A percentile compares a stretch with the other conserved stretches of the same genome.
Conservation (phyloP, 2,797 vertebrate genomes). For the Ceryle rudis region DNA sequence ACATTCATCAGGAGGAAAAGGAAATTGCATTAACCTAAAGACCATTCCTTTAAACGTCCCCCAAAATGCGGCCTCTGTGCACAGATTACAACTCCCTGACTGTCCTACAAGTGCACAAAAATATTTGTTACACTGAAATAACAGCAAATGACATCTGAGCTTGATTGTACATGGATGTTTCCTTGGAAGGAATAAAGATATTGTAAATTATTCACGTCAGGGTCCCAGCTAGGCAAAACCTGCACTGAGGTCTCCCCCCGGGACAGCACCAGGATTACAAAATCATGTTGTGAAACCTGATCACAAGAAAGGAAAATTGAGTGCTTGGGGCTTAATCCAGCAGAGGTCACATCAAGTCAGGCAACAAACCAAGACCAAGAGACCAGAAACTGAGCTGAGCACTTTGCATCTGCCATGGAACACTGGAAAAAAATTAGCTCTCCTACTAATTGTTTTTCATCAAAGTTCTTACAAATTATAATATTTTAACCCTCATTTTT, state of each 20-base stretch:
- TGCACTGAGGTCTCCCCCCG: background rate
- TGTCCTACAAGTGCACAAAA: background rate
- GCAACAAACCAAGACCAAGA: background rate
- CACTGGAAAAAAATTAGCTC: background rate
- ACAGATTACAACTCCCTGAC: background rate
- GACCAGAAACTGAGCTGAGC: background rate
- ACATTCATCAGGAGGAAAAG: background rate
- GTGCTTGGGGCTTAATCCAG: background rate
- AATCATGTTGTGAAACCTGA: background rate
- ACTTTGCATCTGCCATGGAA: background rate
- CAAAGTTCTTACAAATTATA: background rate
- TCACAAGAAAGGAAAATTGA: background rate
- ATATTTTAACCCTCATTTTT: background rate
- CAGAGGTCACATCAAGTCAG: background rate
- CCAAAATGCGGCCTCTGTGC: background rate
- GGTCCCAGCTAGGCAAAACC: background rate
- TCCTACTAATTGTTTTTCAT: background rate
- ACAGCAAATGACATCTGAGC: background rate
- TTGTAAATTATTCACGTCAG: background rate
- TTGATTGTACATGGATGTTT: conserved; percentile 24
- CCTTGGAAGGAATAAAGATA: background rate
- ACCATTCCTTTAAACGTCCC: background rate
- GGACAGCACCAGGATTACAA: conserved; percentile 11
- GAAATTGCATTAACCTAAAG: background rate
- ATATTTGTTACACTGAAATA: background rate